Conservation (phyloP, 2,797 vertebrate genomes). For the Alosa sapidissima region DNA sequence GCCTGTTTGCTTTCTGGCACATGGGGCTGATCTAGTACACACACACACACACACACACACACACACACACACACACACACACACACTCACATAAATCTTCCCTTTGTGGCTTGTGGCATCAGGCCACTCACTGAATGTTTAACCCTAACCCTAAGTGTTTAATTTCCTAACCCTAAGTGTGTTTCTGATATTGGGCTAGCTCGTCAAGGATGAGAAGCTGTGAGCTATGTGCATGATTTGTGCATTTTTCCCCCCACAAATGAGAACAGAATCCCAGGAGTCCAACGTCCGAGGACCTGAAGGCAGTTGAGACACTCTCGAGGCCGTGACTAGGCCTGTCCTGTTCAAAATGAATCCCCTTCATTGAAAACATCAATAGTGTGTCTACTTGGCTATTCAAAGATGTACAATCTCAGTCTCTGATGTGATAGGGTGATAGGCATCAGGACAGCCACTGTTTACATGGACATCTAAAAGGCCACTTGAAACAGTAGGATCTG, state of each 20-base stretch:
- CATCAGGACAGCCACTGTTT: neutral
- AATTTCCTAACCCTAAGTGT: neutral
- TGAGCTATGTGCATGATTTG: too few species aligned
- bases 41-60: neutral
- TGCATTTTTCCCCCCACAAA: too few species aligned
- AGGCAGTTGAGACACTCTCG: neutral
- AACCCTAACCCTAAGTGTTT: neutral
- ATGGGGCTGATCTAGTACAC: slow-evolving; percentile 31
- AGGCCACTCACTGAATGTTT: slow-evolving; percentile 2
- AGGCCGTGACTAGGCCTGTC: neutral
- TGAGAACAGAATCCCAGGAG: neutral
- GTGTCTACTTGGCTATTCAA: neutral
- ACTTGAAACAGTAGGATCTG: neutral
- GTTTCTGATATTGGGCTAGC: neutral
- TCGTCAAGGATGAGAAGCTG: neutral
- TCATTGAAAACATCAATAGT: neutral
- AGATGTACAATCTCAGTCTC: neutral
- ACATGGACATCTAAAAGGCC: neutral
- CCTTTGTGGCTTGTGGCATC: neutral
- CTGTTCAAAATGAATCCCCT: neutral
- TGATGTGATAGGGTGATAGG: neutral
- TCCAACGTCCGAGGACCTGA: neutral
- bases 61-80: neutral
- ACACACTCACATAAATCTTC: neutral
- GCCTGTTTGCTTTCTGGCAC: slow-evolving; percentile 40